Evolutionary conservation across 2,797 vertebrate species (phyloP).

Genomic region (Mormyrops boulengeri): DNA sequence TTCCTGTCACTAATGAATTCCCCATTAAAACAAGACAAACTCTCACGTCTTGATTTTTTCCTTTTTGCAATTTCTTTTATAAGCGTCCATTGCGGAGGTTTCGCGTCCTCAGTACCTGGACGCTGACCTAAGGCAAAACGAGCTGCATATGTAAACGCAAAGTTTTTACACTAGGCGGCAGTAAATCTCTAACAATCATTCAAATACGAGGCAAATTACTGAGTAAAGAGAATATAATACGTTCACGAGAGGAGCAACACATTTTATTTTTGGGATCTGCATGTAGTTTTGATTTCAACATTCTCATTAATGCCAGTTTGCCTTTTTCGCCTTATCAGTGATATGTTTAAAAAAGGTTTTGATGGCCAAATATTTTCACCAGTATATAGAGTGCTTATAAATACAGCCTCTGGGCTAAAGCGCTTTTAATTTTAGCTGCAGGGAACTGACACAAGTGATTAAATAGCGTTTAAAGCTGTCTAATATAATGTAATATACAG

Average conservation of each 20-base stretch:
- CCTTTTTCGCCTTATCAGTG: neutral
- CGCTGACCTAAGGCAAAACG: neutral
- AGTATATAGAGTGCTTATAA: neutral
- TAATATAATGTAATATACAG: neutral
- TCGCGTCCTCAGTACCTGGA: neutral
- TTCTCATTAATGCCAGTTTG: neutral
- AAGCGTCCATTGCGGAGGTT: neutral
- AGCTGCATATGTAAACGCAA: neutral
- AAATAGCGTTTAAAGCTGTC: neutral
- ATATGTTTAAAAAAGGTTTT: neutral
- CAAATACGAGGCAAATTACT: neutral
- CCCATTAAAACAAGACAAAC: neutral
- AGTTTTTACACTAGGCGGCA: constrained; percentile 41
- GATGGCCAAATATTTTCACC: neutral
- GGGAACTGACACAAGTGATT: neutral
- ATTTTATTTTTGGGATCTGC: neutral
- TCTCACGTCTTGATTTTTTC: neutral
- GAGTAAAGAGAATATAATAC: neutral
- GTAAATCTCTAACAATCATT: constrained; percentile 22
- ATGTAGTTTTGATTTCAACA: neutral
- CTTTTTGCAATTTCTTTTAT: neutral
- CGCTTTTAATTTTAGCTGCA: neutral
- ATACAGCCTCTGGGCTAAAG: neutral
- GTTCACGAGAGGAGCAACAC: neutral
- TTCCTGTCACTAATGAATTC: neutral